A percentile compares a stretch with the other conserved stretches of the same genome.
Evolutionary conservation across 1,140 invertebrate genomes (phyloP).

Genomic region (Lutraria rhynchaena): DNA sequence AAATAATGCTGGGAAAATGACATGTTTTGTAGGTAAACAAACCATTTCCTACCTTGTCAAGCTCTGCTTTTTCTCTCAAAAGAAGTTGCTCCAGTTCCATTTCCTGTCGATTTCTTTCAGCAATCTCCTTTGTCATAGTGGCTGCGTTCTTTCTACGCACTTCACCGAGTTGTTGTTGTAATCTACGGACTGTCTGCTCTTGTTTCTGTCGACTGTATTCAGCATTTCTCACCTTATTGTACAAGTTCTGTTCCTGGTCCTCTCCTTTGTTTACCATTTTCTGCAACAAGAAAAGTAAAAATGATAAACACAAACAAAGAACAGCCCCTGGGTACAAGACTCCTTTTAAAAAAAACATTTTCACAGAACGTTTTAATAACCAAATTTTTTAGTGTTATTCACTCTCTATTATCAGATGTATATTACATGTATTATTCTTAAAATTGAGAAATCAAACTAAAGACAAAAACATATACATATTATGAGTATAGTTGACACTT

Average conservation of each 20-base stretch:
- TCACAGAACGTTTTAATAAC: too few species aligned
- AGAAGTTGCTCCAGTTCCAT: slow-evolving; percentile 74
- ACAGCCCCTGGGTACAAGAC: too few species aligned
- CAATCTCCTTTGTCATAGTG: slow-evolving; percentile 71
- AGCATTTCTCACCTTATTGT: slow-evolving; percentile 73
- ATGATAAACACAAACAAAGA: too few species aligned
- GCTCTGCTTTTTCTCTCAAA: slow-evolving; percentile 73
- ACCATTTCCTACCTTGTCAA: slow-evolving; percentile 74
- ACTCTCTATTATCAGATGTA: too few species aligned
- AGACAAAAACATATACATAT: too few species aligned
- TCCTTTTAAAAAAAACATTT: too few species aligned
- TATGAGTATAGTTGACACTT: too few species aligned
- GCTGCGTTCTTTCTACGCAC: slow-evolving; percentile 69
- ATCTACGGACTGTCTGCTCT: slow-evolving; percentile 72
- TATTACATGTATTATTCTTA: too few species aligned
- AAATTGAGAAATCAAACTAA: too few species aligned
- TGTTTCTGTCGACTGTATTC: slow-evolving; percentile 78
- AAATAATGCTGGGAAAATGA: neutral
- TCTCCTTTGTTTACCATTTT: slow-evolving; percentile 77
- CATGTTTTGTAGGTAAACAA: neutral
- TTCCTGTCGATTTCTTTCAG: slow-evolving; percentile 66
- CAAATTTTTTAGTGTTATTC: too few species aligned
- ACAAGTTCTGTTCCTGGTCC: slow-evolving; percentile 74
- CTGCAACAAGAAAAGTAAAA: slow-evolving; percentile 58
- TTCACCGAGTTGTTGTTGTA: slow-evolving; percentile 70